phyloP scores from a whole-genome alignment of 2,113 vertebrate species.

The Gavialis gangeticus region DNA sequence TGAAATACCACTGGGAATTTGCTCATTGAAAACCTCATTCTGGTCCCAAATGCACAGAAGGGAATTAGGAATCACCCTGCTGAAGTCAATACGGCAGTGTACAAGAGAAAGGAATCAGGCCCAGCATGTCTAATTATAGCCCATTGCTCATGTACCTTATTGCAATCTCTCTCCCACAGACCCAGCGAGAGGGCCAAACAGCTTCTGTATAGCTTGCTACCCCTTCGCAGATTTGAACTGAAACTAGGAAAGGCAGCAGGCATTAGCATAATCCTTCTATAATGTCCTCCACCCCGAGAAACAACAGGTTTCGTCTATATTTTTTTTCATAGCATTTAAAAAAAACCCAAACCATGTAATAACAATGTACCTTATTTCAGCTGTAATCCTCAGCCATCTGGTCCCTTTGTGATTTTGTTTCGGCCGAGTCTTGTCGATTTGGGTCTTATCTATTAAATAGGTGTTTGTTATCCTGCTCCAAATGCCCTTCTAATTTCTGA shows the following conservation, averaged over 20 bases:
- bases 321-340: neutral
- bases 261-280: neutral
- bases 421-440: neutral
- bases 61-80: neutral
- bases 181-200: neutral
- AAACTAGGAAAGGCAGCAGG: conserved; percentile 12
- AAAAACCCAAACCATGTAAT: neutral
- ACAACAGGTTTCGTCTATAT: neutral
- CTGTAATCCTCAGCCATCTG: neutral
- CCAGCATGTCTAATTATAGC: neutral
- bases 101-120: neutral
- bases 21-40: neutral
- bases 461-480: neutral
- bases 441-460: neutral
- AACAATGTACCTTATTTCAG: neutral
- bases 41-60: neutral
- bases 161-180: neutral
- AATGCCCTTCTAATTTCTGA: neutral
- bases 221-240: conserved; percentile 22
- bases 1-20: neutral
- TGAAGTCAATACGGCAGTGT: neutral
- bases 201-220: neutral
- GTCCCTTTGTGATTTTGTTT: neutral
- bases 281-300: neutral
- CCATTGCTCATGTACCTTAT: neutral